Evolutionary conservation across 2,888 invertebrate species (phyloP), one percentile per base, ranked within the genome.

Genomic region (Eristalinus sepulchralis): DNA sequence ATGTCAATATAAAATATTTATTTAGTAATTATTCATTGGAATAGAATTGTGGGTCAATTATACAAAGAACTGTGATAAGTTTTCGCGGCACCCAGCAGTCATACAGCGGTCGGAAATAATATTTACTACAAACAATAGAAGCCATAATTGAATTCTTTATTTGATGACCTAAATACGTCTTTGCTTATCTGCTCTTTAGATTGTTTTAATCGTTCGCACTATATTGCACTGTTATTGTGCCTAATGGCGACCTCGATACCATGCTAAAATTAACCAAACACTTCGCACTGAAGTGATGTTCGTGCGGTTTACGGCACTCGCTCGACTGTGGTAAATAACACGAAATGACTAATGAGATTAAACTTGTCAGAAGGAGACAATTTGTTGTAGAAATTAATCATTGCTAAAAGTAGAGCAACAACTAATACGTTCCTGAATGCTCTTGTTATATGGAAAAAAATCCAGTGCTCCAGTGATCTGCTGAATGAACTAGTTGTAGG

Each of bases 81-180:
- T n/a, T n/a, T 39, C n/a, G 39, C n/a, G 39, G n/a, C 39, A n/a
- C n/a, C 39, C n/a, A 39, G 39, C 13, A 39, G 39, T 8, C 17
- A 47, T 17, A 17, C 39, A 47, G 47, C 17, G 47, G 5, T 17
- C n/a, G 60, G 39, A 6, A 70, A 10, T 20, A 33, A 13, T 57
- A 33, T 8, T 53, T 55, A 71, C 9, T 27, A 68, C 59, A 22
- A 70, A 63, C 36, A 71, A 62, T 55, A 70, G 20, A 64, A 22
- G 34, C 22, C 22, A 59, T 31, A 24, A 10, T 34, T 17, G 17
- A 33, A 68, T 47, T 53, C 80, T 39, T 84, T 59, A 63, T 5
- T n/a, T 59, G 34, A 4, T 66, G 81, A 22, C 63, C 76, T 63
- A 80, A 47, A 63, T 79, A 75, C 55, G 20, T 34, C 36, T 60